Evolutionary conservation across 1,140 invertebrate genomes (phyloP), one percentile per base, ranked within the genome.

Genomic region (Drosophila subobscura): DNA sequence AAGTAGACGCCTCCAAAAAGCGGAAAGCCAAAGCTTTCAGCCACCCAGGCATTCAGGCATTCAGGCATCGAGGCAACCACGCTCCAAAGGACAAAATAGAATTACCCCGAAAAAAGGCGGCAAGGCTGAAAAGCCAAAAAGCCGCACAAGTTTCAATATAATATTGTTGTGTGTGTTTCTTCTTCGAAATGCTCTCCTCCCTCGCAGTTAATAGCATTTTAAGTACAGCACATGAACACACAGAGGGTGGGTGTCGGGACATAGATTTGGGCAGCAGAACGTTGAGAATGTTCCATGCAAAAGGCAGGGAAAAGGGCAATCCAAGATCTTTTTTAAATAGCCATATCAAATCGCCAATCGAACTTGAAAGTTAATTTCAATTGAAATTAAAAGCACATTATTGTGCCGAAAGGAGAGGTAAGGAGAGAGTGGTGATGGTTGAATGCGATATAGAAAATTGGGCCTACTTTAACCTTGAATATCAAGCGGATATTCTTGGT

Each of bases 161-260:
- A 75, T 58, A 40, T 54, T 41, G 22, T 10, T 23, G 27, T 27
- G 8, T 54, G 7, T 59, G 37, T 51, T 16, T 41, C 25, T 20
- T 60, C 29, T 5, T 1, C 10, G 10, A 37, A 37, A 27, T 59
- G 37, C 7, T 22, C 8, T 51, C 25, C 40, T 42, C 57, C 59
- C 58, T 73, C 53, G 61, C 33, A 88, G 83, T 88, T 86, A 86
- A 86, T 86, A 88, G 83, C 83, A 88, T 86, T 86, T 88, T 86
- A 86, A 86, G 83, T 86, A 86, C 83, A 79, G 60, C 27, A 71
- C 65, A 74, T 37, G 33, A 59, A 42, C 42, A 52, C 54, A 52
- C 42, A 33, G 8, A 10, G 5, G 25, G 10, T 20, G 8, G 14
- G 29, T 12, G n/a, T 47, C 22, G 49, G n/a, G 52, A 20, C 16